Percentiles rank a stretch among this genome's conserved stretches.
These are phyloP conservation scores for Poeciliopsis gracilis DNA, from an alignment of 2,797 vertebrate species.

Conservation along the genomic window DNA sequence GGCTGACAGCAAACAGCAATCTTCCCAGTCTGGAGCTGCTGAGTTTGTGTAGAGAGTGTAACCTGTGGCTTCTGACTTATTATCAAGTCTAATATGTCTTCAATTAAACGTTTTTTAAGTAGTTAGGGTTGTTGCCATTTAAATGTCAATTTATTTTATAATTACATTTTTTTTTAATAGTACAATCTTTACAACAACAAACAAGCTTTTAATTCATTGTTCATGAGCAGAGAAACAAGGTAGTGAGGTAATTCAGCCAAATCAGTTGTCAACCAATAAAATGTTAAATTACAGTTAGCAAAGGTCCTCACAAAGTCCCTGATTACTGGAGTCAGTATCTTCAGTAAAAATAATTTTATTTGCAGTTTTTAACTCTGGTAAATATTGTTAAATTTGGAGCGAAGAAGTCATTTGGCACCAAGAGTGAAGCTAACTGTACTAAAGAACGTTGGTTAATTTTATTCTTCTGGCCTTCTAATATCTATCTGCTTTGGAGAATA, in stretches of 20 bases:
- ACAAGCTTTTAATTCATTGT: slow-evolving; percentile 18
- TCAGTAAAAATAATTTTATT: neutral
- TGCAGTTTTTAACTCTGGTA: neutral
- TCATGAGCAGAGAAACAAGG: slow-evolving; percentile 40
- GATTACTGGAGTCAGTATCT: neutral
- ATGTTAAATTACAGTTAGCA: neutral
- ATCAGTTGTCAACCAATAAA: slow-evolving; percentile 54
- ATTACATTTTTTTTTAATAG: neutral
- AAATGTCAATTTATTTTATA: no score
- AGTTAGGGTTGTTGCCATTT: neutral
- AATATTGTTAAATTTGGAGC: neutral
- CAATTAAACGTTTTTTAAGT: slow-evolving; percentile 19
- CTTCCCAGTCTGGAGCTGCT: slow-evolving; percentile 51
- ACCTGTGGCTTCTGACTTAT: slow-evolving; percentile 35
- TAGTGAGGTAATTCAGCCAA: slow-evolving; percentile 48
- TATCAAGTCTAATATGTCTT: slow-evolving; percentile 31
- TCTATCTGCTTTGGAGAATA: neutral
- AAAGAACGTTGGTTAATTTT: neutral
- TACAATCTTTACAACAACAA: slow-evolving; percentile 17
- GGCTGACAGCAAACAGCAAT: slow-evolving; percentile 63
- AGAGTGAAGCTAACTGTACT: neutral
- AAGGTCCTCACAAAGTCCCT: neutral
- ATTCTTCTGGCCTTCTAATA: neutral
- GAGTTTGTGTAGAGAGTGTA: slow-evolving; percentile 35
- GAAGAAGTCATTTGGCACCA: neutral